phyloP scores from a whole-genome alignment of 2,113 vertebrate genomes.

The Istiophorus platypterus region DNA sequence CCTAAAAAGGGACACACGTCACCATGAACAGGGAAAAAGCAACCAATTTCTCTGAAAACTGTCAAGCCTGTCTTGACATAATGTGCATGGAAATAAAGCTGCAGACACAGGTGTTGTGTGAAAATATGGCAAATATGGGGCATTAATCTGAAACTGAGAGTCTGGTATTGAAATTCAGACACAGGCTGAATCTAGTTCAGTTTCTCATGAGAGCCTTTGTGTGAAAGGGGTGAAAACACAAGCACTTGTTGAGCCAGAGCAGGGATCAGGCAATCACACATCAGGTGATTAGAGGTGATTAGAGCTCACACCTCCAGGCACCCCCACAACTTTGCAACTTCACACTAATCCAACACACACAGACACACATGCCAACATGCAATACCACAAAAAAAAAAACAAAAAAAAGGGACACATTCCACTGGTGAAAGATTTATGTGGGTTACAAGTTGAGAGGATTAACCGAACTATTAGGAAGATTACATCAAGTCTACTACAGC shows the following conservation, averaged over 20 bases:
- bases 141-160: conserved; percentile 61
- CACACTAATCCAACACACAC: conserved; percentile 65
- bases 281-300: conserved; percentile 82
- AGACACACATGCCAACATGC: conserved; percentile 43
- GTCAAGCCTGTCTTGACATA: background rate
- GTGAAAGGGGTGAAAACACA: conserved; percentile 67
- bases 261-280: conserved; percentile 77
- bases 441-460: conserved; percentile 77
- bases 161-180: conserved; percentile 60
- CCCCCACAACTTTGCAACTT: conserved; percentile 64
- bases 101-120: conserved; percentile 47
- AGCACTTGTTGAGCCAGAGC: conserved; percentile 35
- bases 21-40: background rate
- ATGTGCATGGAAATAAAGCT: conserved; percentile 33
- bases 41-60: background rate
- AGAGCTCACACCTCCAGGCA: conserved; percentile 82
- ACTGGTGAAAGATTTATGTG: conserved; percentile 59
- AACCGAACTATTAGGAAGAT: conserved; percentile 70
- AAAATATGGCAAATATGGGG: conserved; percentile 29
- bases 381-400: conserved; percentile 8
- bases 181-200: conserved; percentile 7
- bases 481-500: conserved; percentile 62
- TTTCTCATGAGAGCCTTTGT: conserved; percentile 49
- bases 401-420: conserved; percentile 57
- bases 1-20: background rate